These are phyloP conservation scores for Bambusicola thoracicus DNA, from an alignment of 2,113 vertebrate species.

Conservation along the genomic window DNA sequence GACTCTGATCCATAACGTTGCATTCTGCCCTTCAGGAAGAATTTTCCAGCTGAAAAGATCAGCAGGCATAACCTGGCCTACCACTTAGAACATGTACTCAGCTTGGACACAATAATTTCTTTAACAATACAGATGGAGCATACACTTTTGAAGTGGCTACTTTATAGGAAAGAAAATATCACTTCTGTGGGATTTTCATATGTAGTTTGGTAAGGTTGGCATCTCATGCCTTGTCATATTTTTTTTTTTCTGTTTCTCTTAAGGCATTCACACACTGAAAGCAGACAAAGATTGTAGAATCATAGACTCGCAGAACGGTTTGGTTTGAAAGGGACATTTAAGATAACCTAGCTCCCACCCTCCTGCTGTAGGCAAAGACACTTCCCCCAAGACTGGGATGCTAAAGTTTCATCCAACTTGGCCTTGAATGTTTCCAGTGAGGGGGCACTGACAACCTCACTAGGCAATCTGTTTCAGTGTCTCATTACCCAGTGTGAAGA, in stretches of 20 bases:
- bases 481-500: too few relatives aligned
- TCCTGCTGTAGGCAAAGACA: too few relatives aligned
- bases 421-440: too few relatives aligned
- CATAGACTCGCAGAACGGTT: too few relatives aligned
- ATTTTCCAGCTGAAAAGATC: conserved; percentile 74
- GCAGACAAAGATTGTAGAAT: background rate
- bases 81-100: background rate
- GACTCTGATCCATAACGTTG: conserved; percentile 68
- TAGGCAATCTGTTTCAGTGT: too few relatives aligned
- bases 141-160: background rate
- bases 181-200: background rate
- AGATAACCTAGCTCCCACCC: too few relatives aligned
- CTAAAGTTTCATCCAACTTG: too few relatives aligned
- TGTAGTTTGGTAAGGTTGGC: background rate
- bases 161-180: background rate
- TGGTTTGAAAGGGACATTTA: too few relatives aligned
- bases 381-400: too few relatives aligned
- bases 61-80: conserved; percentile 32
- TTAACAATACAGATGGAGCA: background rate
- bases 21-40: conserved; percentile 69
- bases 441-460: too few relatives aligned
- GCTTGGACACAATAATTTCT: conserved; percentile 25
- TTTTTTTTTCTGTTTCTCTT: background rate
- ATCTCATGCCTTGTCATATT: background rate
- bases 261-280: background rate